Evolutionary conservation across 2,888 invertebrate genomes (phyloP), one percentile per base, ranked within the genome.

Genomic region (Heliconius charithonia): DNA sequence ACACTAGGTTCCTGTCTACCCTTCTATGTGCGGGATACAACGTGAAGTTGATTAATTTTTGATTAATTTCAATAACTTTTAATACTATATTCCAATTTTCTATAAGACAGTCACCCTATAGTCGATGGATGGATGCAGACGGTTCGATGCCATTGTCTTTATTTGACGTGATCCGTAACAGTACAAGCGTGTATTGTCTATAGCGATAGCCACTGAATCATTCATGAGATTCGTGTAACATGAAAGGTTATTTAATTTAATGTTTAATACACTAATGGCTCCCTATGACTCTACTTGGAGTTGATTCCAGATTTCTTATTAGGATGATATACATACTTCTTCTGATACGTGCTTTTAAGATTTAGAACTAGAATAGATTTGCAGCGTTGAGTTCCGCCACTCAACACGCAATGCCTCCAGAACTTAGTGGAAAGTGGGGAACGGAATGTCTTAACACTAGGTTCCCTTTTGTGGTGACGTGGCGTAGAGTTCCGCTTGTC

Each of bases 141-240:
- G 67, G 29, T 41, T 67, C 59, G 59, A 19, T 74, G 66, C 65
- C 41, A 67, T 32, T 25, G 51, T 45, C 71, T 70, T 71, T 75
- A 65, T 75, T 74, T 73, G 73, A 66, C 62, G n/a, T 70, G 75
- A 75, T 78, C 78, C 69, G 70, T 71, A 75, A 70, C 75, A 51
- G 56, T 63, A 75, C 75, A 45, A 74, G 16, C 16, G 29, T 70
- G 37, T 75, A 32, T 75, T 51, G 37, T 75, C 70, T 65, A 66
- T 67, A 77, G 45, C 72, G 65, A 45, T 77, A 29, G 62, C 56
- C 56, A 51, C 22, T 66, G 77, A 73, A 77, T 77, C 29, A 72
- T 77, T 78, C 67, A 78, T 41, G 51, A 72, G 32, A 25, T 65
- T 67, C 27, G 73, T 69, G 56, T 51, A 41, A 70, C 63, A 78